Percentiles rank a stretch among this genome's conserved stretches.
These are phyloP conservation scores for Chaetorhynchus papuensis DNA, from an alignment of 2,113 vertebrate genomes.

Conservation along the genomic window DNA sequence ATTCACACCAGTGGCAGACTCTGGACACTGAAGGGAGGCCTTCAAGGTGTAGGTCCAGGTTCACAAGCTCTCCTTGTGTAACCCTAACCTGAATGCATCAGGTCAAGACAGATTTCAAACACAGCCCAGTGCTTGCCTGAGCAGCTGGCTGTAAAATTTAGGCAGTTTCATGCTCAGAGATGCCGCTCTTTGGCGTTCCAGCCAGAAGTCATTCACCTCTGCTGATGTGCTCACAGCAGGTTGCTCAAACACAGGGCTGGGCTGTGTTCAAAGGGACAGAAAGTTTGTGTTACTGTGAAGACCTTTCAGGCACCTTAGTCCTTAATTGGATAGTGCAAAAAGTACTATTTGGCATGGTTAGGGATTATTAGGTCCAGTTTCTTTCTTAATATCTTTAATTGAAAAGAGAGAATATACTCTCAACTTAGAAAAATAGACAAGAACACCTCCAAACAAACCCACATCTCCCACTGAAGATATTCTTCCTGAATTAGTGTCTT, in stretches of 20 bases:
- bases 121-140: neutral
- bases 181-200: neutral
- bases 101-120: neutral
- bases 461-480: neutral
- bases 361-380: neutral
- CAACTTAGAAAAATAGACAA: neutral
- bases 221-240: fast-evolving
- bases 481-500: neutral
- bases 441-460: neutral
- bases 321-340: neutral
- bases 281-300: neutral
- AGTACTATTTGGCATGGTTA: neutral
- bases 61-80: neutral
- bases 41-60: neutral
- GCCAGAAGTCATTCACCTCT: neutral
- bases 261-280: neutral
- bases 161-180: neutral
- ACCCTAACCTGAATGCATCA: neutral
- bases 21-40: neutral
- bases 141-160: neutral
- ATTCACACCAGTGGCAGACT: neutral
- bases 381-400: neutral
- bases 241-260: neutral
- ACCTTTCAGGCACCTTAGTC: neutral
- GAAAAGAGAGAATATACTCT: neutral